These are phyloP conservation scores for Platorchestia sp. DNA, from an alignment of 1,140 invertebrate genomes.

Conservation along the genomic window DNA sequence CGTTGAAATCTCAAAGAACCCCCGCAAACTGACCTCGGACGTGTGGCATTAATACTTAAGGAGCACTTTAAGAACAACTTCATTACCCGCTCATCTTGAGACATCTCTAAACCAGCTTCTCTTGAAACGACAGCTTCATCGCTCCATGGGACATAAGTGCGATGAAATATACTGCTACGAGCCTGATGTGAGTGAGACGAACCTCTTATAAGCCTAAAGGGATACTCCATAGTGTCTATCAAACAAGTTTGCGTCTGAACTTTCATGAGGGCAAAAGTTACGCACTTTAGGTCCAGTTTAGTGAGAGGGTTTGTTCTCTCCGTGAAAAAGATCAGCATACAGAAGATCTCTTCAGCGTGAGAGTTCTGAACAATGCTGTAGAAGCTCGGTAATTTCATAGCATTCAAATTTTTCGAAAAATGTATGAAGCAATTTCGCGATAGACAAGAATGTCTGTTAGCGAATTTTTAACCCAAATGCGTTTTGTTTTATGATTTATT, in stretches of 20 bases:
- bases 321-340: not conserved
- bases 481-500: too few species aligned
- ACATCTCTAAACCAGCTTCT: not conserved
- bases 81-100: not conserved
- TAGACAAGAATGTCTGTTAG: too few species aligned
- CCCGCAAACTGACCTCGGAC: not conserved
- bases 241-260: conserved; percentile 27
- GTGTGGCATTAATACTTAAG: not conserved
- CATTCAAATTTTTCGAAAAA: not conserved
- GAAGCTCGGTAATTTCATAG: not conserved
- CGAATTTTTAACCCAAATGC: too few species aligned
- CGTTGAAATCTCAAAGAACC: not conserved
- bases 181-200: conserved; percentile 10
- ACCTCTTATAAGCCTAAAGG: conserved; percentile 9
- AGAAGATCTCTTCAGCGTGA: not conserved
- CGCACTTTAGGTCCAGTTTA: not conserved
- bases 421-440: too few species aligned
- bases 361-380: not conserved
- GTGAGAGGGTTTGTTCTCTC: not conserved
- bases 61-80: not conserved
- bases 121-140: not conserved
- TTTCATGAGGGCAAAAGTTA: conserved; percentile 21
- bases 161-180: not conserved
- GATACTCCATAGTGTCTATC: not conserved
- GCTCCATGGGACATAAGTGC: not conserved